Evolutionary conservation across 2,888 invertebrate species (phyloP).

Genomic region (Mesodorylaimus sp.): DNA sequence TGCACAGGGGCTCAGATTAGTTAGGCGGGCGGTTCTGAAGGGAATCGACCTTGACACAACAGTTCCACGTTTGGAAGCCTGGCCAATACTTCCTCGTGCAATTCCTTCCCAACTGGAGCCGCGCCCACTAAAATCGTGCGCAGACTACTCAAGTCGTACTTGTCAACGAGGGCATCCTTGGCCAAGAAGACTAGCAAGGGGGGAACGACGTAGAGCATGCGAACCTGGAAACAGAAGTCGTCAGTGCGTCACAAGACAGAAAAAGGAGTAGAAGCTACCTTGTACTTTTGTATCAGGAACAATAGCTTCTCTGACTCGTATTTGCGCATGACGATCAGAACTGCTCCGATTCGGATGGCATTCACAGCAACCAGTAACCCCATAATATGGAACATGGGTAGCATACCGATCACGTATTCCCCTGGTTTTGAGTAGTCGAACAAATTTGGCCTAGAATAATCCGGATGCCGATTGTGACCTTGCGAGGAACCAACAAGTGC

Average conservation of each 20-base stretch:
- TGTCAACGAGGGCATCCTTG: conserved; percentile 44
- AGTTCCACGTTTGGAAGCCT: conserved; percentile 1
- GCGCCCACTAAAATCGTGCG: conserved; percentile 53
- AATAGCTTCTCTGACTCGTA: conserved; percentile 53
- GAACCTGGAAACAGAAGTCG: conserved; percentile 5
- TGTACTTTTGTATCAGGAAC: conserved; percentile 45
- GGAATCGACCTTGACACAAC: conserved; percentile 6
- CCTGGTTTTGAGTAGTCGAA: no score
- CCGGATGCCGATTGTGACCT: no score
- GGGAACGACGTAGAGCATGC: conserved; percentile 50
- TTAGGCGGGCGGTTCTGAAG: no score
- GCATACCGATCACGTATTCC: conserved; percentile 35
- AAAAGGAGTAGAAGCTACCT: no score
- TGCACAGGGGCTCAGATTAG: no score
- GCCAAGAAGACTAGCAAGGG: conserved; percentile 54
- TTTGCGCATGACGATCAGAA: conserved; percentile 49
- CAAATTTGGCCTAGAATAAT: no score
- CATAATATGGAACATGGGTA: conserved; percentile 67
- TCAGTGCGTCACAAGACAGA: no score
- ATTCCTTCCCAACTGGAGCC: conserved; percentile 40
- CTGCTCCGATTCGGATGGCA: conserved; percentile 45
- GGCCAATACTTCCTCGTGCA: background rate
- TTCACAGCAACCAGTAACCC: conserved; percentile 46
- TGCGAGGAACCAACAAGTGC: no score
- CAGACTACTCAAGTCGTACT: conserved; percentile 53